Evolutionary conservation across 2,888 invertebrate genomes (phyloP).

Genomic region (Terebella lapidaria): DNA sequence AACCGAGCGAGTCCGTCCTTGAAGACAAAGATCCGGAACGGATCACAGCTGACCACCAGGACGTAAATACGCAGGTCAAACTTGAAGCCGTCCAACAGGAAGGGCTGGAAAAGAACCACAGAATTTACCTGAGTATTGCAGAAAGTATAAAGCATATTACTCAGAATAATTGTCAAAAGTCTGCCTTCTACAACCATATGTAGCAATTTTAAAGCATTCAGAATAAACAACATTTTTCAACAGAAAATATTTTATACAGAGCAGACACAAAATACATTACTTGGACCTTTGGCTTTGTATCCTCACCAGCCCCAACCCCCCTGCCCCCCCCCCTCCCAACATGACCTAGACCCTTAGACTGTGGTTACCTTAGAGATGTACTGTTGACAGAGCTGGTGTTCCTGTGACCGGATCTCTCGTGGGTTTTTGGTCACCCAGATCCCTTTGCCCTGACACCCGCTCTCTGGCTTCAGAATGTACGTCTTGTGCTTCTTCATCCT

Average conservation of each 20-base stretch:
- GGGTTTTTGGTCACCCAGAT: slow-evolving; percentile 79
- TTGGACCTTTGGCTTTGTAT: too few species aligned
- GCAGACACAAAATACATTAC: too few species aligned
- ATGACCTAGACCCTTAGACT: too few species aligned
- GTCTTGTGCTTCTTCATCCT: slow-evolving; percentile 67
- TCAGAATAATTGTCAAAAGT: too few species aligned
- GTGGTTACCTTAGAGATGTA: slow-evolving; percentile 67
- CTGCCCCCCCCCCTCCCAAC: too few species aligned
- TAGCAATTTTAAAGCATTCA: too few species aligned
- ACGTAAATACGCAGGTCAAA: slow-evolving; percentile 86
- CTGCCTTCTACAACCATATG: too few species aligned
- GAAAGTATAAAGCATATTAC: too few species aligned
- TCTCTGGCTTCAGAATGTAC: slow-evolving; percentile 87
- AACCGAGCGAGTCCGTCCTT: slow-evolving; percentile 87
- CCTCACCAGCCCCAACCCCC: too few species aligned
- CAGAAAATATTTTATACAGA: too few species aligned
- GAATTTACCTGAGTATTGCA: too few species aligned
- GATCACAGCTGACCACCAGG: slow-evolving; percentile 84
- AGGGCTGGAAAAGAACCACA: slow-evolving; percentile 62
- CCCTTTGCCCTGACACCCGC: slow-evolving; percentile 84
- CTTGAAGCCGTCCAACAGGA: slow-evolving; percentile 84
- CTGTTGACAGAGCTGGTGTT: slow-evolving; percentile 81
- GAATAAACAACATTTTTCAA: too few species aligned
- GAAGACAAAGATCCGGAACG: slow-evolving; percentile 80
- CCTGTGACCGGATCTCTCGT: slow-evolving; percentile 72